Base-by-base conservation (phyloP, 2,888 invertebrate genomes). In the Eupelmus urozonus region DNA sequence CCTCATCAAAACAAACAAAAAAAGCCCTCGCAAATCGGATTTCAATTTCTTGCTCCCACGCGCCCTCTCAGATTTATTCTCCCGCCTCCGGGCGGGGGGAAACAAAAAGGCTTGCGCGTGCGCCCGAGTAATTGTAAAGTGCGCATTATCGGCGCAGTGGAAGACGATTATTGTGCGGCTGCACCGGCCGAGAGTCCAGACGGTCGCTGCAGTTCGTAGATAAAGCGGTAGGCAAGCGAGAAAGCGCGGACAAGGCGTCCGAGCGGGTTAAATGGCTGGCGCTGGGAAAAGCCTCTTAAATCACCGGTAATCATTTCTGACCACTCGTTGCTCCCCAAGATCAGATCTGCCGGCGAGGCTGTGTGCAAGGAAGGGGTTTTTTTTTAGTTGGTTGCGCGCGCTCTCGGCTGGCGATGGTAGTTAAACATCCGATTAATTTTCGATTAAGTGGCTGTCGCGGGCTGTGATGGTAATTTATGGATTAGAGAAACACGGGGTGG, bases 131-230 rank as follows among this genome's bases (percentile, higher is more conserved):
- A 77, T 72, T 72, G 71, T 53, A 67, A 72, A 67, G 40, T 53
- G 72, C 53, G 23, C 66, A 34, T 66, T 72, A 76, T 74, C 53
- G 73, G 51, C 57, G 40, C n/a, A 18, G 65, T 18, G 18, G 27
- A 79, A 73, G 81, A 76, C 80, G 76, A 80, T 80, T 76, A 80
- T 76, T 75, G 76, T 60, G 75, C 55, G n/a, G 77, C 55, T 63
- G 73, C 74, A 62, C 13, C 29, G 57, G 53, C 29, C 60, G 57
- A 57, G 29, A 57, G 57, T 65, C 20, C 79, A 80, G 80, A 77
- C 76, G 80, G 78, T 71, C 81, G 82, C 87, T 88, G 87, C 85
- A 85, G 81, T 82, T 81, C 67, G 82, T 82, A 87, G 88, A 88
- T 88, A 88, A 88, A 87, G 86, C 85, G 81, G 82, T 62, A 51